Conservation (phyloP, 2,797 vertebrate genomes). For the Uromys caudimaculatus region DNA sequence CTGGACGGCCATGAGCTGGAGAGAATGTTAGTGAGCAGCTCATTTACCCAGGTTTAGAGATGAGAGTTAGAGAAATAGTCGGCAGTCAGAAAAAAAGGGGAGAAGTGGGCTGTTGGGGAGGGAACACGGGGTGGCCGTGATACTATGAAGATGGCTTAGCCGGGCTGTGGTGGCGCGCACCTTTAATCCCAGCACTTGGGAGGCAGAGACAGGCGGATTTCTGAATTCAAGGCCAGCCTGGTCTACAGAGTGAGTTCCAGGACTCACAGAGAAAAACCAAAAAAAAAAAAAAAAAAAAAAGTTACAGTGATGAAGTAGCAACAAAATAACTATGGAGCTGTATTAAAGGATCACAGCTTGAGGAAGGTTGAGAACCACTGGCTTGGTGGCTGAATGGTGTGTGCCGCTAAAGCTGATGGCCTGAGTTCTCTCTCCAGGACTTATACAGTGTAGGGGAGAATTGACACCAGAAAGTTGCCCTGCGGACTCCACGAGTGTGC, state of each 20-base stretch:
- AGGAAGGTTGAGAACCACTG: not conserved
- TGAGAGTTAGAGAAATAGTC: not conserved
- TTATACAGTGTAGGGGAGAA: not conserved
- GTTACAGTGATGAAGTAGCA: not conserved
- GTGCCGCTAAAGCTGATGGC: not conserved
- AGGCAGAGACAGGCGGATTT: no score
- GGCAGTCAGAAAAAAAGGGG: not conserved
- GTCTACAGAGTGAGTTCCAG: no score
- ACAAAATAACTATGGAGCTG: not conserved
- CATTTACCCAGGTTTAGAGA: no score
- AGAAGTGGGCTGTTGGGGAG: not conserved
- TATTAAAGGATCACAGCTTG: not conserved
- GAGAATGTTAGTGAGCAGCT: fast-evolving
- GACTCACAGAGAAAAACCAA: no score
- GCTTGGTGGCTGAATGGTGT: not conserved
- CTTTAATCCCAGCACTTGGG: no score
- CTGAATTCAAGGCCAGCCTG: no score
- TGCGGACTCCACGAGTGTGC: not conserved
- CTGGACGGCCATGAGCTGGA: fast-evolving
- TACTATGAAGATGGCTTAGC: not conserved
- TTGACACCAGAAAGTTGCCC: no score
- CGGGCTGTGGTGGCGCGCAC: no score
- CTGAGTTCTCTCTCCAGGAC: not conserved
- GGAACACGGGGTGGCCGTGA: no score
- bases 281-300: no score